Percentiles rank a stretch among this genome's conserved stretches.
phyloP scores from a whole-genome alignment of 1,140 invertebrate species.

The Bombus pyrosoma region DNA sequence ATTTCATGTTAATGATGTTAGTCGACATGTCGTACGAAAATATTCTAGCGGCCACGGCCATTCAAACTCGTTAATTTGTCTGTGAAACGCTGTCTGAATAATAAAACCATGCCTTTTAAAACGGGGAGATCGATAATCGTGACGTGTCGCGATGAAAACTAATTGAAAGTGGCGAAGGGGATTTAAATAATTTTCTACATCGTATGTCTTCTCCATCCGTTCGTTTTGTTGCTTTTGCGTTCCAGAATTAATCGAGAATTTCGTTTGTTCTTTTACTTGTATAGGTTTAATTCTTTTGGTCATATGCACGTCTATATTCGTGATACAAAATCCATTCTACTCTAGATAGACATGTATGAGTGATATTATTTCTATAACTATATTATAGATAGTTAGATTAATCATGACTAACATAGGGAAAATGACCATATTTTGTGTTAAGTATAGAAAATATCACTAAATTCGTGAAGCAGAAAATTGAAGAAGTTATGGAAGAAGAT shows the following conservation, averaged over 20 bases:
- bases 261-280: not conserved
- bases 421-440: not conserved
- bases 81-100: constrained; percentile 2
- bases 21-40: constrained; percentile 9
- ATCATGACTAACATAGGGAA: too few species aligned
- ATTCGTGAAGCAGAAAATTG: not conserved
- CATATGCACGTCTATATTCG: not conserved
- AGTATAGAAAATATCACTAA: not conserved
- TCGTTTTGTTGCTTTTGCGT: not conserved
- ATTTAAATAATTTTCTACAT: constrained; percentile 34
- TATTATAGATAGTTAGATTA: too few species aligned
- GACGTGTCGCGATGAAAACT: constrained; percentile 5
- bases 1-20: not conserved
- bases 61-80: constrained; percentile 18
- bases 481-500: not conserved
- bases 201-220: not conserved
- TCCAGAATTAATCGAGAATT: not conserved
- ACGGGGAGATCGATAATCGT: constrained; percentile 17
- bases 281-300: not conserved
- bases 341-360: too few species aligned
- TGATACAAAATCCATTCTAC: not conserved
- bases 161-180: constrained; percentile 25
- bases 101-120: not conserved
- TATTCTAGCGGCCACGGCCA: not conserved
- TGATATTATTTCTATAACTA: too few species aligned